These are phyloP conservation scores for Schlechtendalia chinensis DNA, from an alignment of 1,140 invertebrate genomes.

Conservation along the genomic window DNA sequence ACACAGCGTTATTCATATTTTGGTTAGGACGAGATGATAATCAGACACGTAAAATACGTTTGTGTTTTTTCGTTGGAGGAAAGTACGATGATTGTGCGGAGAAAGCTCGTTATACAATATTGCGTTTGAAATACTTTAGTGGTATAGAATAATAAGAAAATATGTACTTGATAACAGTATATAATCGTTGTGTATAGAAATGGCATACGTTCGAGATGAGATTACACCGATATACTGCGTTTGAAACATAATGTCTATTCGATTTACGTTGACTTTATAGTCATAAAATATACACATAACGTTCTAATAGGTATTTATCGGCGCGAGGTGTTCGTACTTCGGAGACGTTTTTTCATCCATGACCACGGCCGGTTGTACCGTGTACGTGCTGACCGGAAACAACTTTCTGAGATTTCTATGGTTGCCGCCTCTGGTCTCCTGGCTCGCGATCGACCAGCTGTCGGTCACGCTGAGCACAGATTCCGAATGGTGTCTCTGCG, in stretches of 20 bases:
- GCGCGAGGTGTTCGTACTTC: conserved; percentile 50
- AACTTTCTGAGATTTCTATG: conserved; percentile 58
- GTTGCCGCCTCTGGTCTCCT: conserved; percentile 54
- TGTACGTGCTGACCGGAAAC: conserved; percentile 64
- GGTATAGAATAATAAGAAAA: neutral
- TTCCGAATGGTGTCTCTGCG: conserved; percentile 77
- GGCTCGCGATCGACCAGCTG: neutral
- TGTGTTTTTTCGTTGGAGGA: neutral
- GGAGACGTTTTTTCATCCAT: conserved; percentile 51
- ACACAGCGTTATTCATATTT: no score
- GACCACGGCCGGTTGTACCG: conserved; percentile 55
- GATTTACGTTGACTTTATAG: no score
- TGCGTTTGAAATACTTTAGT: neutral
- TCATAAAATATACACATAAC: neutral
- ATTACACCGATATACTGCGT: neutral
- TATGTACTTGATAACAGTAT: neutral
- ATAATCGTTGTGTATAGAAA: no score
- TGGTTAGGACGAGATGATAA: no score
- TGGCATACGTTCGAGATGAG: neutral
- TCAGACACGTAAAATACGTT: no score
- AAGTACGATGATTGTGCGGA: no score
- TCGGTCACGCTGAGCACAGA: conserved; percentile 58
- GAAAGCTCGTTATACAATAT: neutral
- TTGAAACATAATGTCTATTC: neutral
- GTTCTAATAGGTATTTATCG: no score